Conservation (phyloP, 1,140 invertebrate genomes). For the Lamellibrachia luymesi region DNA sequence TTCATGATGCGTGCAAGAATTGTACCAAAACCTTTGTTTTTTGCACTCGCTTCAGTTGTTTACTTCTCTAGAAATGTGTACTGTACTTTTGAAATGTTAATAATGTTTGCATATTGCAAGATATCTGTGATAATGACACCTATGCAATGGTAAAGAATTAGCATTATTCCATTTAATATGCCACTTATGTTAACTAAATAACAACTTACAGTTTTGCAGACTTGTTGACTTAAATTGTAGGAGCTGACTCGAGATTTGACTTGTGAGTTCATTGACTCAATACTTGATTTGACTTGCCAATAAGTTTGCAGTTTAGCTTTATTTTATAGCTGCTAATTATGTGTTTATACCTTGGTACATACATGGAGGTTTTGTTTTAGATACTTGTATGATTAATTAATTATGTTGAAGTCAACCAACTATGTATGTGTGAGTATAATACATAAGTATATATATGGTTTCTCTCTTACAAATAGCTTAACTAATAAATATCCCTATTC, state of each 20-base stretch:
- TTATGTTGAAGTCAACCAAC: not conserved
- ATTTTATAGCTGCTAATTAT: not conserved
- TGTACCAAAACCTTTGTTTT: not conserved
- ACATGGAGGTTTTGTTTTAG: not conserved
- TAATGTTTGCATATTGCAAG: not conserved
- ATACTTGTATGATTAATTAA: not conserved
- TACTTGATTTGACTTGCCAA: no score
- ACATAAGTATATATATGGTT: not conserved
- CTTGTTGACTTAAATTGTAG: not conserved
- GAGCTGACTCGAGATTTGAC: no score
- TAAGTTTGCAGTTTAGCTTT: no score
- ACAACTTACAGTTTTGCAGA: not conserved
- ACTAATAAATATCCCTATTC: not conserved
- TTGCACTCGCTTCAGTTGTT: not conserved
- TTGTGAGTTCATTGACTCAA: no score
- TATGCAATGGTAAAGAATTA: not conserved
- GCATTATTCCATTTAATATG: not conserved
- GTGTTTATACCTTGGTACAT: not conserved
- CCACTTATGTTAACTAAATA: not conserved
- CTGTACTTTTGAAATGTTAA: not conserved
- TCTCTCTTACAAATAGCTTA: not conserved
- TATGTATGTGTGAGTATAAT: not conserved
- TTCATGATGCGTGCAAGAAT: not conserved
- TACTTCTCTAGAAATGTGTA: not conserved
- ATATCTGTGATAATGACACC: not conserved